Evolutionary conservation across 2,888 invertebrate genomes (phyloP), one percentile per base, ranked within the genome.

Genomic region (Thereva nobilitata): DNA sequence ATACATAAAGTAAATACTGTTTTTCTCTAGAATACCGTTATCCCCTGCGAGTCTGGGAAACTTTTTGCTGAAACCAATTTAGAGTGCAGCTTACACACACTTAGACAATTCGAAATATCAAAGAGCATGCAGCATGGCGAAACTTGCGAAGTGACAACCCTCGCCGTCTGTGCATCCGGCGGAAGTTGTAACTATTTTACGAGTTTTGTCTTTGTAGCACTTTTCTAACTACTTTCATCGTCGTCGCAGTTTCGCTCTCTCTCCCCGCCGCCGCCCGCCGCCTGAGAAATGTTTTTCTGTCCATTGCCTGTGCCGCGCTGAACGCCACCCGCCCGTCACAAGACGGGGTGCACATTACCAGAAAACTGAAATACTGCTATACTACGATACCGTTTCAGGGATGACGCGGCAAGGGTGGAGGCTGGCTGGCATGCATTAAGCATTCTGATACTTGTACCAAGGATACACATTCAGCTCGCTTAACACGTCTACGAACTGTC

Each of bases 121-220:
- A 61, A 38, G 23, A 41, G 34, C 23, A 61, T 9, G 47, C 49
- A 61, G 37, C 49, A 61, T 61, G 50, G n/a, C 35, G 61, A 61
- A 61, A 50, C 50, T 61, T 50, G 23, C 42, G 50, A 50, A 40
- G 40, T 7, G 34, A 34, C 49, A 40, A 49, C 41, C 41, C 42
- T 8, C 40, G n/a, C 37, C 59, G 23, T 4, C 34, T 40, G n/a
- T 10, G 50, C 61, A 50, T 61, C 61, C 50, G 41, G 5, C 34
- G 41, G 45, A 37, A 47, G 50, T 40, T 59, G 50, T 61, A 61
- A 61, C 61, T 61, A 61, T 61, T 61, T 61, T 61, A 61, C 50
- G 50, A 61, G 41, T 61, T 61, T 50, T 50, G 61, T 50, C 61
- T 61, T 61, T 50, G 40, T 23, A 50, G 49, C 59, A 49, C n/a